Evolutionary conservation across 1,140 invertebrate genomes (phyloP).

Genomic region (Cyclina sinensis): DNA sequence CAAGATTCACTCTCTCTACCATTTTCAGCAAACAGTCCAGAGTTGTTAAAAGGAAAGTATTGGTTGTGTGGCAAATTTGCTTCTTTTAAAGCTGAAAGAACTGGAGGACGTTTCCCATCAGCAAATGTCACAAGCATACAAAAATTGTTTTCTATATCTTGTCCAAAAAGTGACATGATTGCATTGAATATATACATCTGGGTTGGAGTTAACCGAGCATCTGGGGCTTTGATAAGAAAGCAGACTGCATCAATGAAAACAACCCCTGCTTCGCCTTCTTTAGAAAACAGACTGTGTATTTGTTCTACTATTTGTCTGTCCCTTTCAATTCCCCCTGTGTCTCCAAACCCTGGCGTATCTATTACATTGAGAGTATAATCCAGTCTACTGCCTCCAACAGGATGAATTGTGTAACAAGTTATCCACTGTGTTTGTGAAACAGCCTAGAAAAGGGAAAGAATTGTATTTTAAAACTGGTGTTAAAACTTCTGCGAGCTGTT

Average conservation of each 20-base stretch:
- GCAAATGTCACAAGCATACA: conserved; percentile 68
- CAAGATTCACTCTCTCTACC: background rate
- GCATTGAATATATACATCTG: conserved; percentile 69
- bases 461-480: background rate
- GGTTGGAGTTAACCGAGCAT: conserved; percentile 27
- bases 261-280: conserved; percentile 31
- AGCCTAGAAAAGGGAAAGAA: conserved; percentile 7
- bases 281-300: conserved; percentile 56
- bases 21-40: conserved; percentile 41
- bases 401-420: conserved; percentile 59
- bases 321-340: conserved; percentile 67
- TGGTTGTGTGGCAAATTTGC: conserved; percentile 42
- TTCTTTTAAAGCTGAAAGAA: conserved; percentile 47
- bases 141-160: conserved; percentile 71
- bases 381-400: background rate
- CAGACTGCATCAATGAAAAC: conserved; percentile 70
- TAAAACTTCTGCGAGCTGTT: too few species aligned
- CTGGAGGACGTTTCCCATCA: conserved; percentile 57
- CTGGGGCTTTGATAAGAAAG: conserved; percentile 41
- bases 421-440: conserved; percentile 66
- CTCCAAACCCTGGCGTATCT: conserved; percentile 64
- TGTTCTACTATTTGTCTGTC: conserved; percentile 63
- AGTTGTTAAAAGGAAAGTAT: conserved; percentile 54
- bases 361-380: conserved; percentile 55
- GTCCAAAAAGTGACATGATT: conserved; percentile 71